Evolutionary conservation across 2,888 invertebrate species (phyloP), one percentile per base, ranked within the genome.

Genomic region (Scrobipalpa atriplicella): DNA sequence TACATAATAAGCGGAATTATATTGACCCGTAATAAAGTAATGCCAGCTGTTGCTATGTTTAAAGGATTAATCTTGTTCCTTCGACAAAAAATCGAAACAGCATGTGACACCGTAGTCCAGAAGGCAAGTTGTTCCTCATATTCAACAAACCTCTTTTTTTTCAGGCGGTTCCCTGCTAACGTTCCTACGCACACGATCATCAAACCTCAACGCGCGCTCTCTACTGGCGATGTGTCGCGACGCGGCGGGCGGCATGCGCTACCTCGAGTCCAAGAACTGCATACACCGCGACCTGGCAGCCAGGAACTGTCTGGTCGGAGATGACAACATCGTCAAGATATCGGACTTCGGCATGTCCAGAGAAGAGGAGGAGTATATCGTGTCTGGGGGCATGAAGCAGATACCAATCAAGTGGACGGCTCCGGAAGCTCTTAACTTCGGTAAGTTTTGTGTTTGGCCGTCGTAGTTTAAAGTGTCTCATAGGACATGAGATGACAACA

Each of bases 381-480:
- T 99, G 54, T 98, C 98, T 2, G 98, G 98, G 75, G 99, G 99
- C 43, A 98, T 99, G 97, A 99, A 99, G 89, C 98, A 99, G 93
- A 99, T 99, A 76, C 99, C 99, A 0, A 98, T 99, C 69, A 99
- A 99, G 88, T 99, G 99, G 99, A 99, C 99, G 0, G 98, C 99
- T 1, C 99, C 99, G 0, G 99, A 99, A 90, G 98, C 99, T 2
- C 93, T 99, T 11, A 98, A 98, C 89, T 98, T 97, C 84, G 98
- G 98, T 95, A 84, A 89, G 86, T 52, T 61, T 52, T 19, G n/a
- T n/a, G n/a, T n/a, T n/a, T n/a, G n/a, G n/a, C n/a, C n/a, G n/a
- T n/a, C n/a, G n/a, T n/a, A n/a, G n/a, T n/a, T n/a, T n/a, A 8
- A 41, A 41, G 10, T 99, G 99, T 86, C 94, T 98, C 74, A 96